phyloP scores from a whole-genome alignment of 1,140 invertebrate species.

The Cydia amplana region DNA sequence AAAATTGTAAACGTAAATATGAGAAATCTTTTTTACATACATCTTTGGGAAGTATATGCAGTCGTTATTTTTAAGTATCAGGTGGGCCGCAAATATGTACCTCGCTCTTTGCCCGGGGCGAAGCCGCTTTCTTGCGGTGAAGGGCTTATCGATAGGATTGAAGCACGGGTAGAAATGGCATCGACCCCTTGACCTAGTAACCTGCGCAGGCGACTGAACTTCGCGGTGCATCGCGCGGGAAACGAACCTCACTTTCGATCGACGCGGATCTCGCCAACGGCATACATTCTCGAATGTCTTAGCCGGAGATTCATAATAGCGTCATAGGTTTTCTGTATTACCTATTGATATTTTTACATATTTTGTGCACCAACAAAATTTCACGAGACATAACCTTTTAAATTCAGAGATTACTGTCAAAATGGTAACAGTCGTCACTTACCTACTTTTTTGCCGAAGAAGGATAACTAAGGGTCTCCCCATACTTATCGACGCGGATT shows the following conservation, averaged over 20 bases:
- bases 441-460: too few species aligned
- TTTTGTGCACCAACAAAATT: neutral
- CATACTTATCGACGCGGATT: too few species aligned
- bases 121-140: slow-evolving; percentile 31
- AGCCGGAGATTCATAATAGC: slow-evolving; percentile 13
- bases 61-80: neutral
- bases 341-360: neutral
- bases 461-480: too few species aligned
- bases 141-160: slow-evolving; percentile 33
- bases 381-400: too few species aligned
- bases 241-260: slow-evolving; percentile 63
- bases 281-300: slow-evolving; percentile 37
- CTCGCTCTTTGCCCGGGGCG: slow-evolving; percentile 9
- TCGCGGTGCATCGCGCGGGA: slow-evolving; percentile 46
- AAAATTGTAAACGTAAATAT: neutral
- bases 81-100: neutral
- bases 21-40: neutral
- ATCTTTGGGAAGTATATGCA: neutral
- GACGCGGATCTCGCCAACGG: slow-evolving; percentile 48
- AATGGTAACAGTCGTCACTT: too few species aligned
- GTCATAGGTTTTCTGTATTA: neutral
- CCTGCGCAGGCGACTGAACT: slow-evolving; percentile 49
- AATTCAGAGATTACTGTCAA: too few species aligned
- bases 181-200: slow-evolving; percentile 61
- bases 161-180: slow-evolving; percentile 40